These are phyloP conservation scores for Pelosia muscerda DNA, from an alignment of 2,888 invertebrate species.

Conservation along the genomic window DNA sequence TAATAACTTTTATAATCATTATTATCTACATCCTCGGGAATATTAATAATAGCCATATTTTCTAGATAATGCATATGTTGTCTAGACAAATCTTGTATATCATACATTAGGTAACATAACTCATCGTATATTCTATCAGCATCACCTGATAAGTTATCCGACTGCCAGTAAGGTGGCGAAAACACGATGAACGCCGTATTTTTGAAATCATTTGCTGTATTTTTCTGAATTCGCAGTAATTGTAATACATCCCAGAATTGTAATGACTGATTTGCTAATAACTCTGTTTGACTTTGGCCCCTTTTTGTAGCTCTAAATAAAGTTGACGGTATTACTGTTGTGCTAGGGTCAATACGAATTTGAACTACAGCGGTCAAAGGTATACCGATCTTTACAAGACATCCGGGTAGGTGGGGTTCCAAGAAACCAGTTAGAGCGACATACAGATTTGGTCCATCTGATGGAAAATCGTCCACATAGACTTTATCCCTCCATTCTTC, in stretches of 20 bases:
- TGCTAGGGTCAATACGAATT: constrained; percentile 69
- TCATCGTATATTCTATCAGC: constrained; percentile 82
- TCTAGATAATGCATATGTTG: constrained; percentile 81
- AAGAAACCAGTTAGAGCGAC: constrained; percentile 84
- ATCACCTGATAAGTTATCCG: constrained; percentile 64
- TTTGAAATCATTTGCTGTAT: constrained; percentile 67
- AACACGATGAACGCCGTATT: constrained; percentile 79
- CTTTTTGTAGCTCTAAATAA: constrained; percentile 69
- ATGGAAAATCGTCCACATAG: constrained; percentile 84
- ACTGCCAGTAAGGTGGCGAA: constrained; percentile 74
- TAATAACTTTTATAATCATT: constrained; percentile 55
- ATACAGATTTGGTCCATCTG: constrained; percentile 84
- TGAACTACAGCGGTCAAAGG: constrained; percentile 77
- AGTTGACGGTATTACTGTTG: constrained; percentile 62
- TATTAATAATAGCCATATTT: constrained; percentile 75
- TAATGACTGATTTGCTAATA: constrained; percentile 65
- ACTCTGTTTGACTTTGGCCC: constrained; percentile 75
- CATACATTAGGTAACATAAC: constrained; percentile 82
- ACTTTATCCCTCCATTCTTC: constrained; percentile 86
- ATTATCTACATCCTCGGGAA: constrained; percentile 60
- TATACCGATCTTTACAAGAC: constrained; percentile 73
- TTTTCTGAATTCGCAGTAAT: constrained; percentile 65
- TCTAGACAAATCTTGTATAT: constrained; percentile 82
- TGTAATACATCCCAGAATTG: constrained; percentile 78
- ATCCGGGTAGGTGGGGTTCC: constrained; percentile 67